A percentile compares a stretch with the other conserved stretches of the same genome.
Conservation (phyloP, 2,797 vertebrate species). For the Synanceia verrucosa region DNA sequence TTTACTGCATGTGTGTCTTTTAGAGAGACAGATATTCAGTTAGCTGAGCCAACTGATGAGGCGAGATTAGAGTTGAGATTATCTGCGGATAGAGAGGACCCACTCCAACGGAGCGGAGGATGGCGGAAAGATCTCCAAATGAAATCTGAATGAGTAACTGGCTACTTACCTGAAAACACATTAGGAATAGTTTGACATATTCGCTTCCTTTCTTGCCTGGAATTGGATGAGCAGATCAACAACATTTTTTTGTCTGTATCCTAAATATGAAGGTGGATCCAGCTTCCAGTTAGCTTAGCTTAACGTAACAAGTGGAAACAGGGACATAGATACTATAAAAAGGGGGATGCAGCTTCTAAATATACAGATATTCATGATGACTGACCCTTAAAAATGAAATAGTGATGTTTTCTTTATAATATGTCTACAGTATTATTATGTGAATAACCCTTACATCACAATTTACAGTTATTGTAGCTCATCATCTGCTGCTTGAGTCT, state of each 20-base stretch:
- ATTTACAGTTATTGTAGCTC: too few relatives aligned
- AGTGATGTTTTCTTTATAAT: too few relatives aligned
- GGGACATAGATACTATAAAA: background rate
- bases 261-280: background rate
- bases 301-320: background rate
- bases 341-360: too few relatives aligned
- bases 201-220: background rate
- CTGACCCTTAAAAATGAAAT: too few relatives aligned
- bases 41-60: slow-evolving; percentile 68
- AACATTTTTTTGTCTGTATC: background rate
- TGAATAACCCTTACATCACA: too few relatives aligned
- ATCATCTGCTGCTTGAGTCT: too few relatives aligned
- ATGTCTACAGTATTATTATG: too few relatives aligned
- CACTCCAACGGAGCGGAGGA: slow-evolving; percentile 45
- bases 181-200: slow-evolving; percentile 30
- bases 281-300: background rate
- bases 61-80: slow-evolving; percentile 70
- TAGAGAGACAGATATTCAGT: slow-evolving; percentile 59
- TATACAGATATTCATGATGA: too few relatives aligned
- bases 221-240: background rate
- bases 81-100: slow-evolving; percentile 65
- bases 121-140: slow-evolving; percentile 61
- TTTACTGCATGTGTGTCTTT: slow-evolving; percentile 27
- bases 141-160: slow-evolving; percentile 64
- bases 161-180: slow-evolving; percentile 51